Evolutionary conservation across 2,113 vertebrate species (phyloP), one percentile per base, ranked within the genome.

Genomic region (Mugil cephalus): DNA sequence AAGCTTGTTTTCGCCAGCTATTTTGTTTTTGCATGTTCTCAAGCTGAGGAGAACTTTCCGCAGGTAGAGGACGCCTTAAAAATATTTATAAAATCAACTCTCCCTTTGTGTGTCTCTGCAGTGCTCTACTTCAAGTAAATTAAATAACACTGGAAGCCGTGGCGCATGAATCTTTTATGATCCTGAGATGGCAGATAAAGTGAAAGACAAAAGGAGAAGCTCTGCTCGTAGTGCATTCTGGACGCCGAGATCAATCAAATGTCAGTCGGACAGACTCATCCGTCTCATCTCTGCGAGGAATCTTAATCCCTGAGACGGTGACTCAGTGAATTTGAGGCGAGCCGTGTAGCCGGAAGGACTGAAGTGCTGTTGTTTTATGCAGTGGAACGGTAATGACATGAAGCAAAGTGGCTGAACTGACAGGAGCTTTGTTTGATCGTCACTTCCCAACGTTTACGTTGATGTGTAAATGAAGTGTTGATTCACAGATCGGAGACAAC

Each of bases 131-230:
- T 89, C 79, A 85, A 79, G 80, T 83, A 88, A 83, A 89, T 88
- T 83, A 85, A 87, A 88, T 89, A 86, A 69, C 82, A 86, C 52
- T 74, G 79, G 75, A 80, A 75, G 83, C 56, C 82, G 77, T 46
- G 43, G 74, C 19, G 15, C 87, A 93, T 92, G 82, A 93, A 93
- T 93, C 77, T 91, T 93, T 91, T 83, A 92, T 93, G 80, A 86
- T 79, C 83, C 82, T 46, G 73, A 75, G 77, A 82, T 83, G 69
- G 63, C 79, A 73, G 82, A 81, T 69, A 87, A 84, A 90, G 89
- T 84, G 73, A 80, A 87, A 90, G 79, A 91, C 76, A 92, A 91
- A 87, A 88, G n/a, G n/a, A n/a, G 80, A 76, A 67, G 79, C 65
- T 69, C 48, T 47, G 68, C 76, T 81, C 70, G 35, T 39, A 39